Evolutionary conservation across 1,140 invertebrate genomes (phyloP).

Genomic region (Trachymyrmex septentrionalis): DNA sequence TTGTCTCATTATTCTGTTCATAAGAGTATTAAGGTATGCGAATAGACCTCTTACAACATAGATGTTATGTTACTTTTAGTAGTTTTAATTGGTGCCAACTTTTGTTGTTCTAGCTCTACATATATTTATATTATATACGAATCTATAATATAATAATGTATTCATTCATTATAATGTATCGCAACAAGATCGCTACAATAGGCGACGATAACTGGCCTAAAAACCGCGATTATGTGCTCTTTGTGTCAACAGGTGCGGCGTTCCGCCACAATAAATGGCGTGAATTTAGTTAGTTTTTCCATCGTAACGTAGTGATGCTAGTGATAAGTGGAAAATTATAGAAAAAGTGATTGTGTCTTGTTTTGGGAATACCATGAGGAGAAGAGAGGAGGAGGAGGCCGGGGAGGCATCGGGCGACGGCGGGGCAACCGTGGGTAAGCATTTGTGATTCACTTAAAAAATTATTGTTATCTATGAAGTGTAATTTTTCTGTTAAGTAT

Average conservation of each 20-base stretch:
- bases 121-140: background rate
- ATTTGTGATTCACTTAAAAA: background rate
- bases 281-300: background rate
- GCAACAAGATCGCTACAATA: background rate
- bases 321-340: background rate
- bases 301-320: background rate
- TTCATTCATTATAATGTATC: background rate
- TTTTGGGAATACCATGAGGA: background rate
- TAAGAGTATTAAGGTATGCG: background rate
- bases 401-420: background rate
- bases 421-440: background rate
- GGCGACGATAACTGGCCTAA: background rate
- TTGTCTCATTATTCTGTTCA: too few species aligned
- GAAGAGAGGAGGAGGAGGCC: background rate
- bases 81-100: too few species aligned
- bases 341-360: background rate
- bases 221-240: background rate
- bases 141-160: background rate
- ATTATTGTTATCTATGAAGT: too few species aligned
- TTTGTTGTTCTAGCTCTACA: too few species aligned
- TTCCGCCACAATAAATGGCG: background rate
- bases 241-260: background rate
- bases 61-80: too few species aligned
- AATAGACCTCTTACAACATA: too few species aligned
- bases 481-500: too few species aligned